These are phyloP conservation scores for Pardosa pseudoannulata DNA, from an alignment of 2,888 invertebrate species.

Conservation along the genomic window DNA sequence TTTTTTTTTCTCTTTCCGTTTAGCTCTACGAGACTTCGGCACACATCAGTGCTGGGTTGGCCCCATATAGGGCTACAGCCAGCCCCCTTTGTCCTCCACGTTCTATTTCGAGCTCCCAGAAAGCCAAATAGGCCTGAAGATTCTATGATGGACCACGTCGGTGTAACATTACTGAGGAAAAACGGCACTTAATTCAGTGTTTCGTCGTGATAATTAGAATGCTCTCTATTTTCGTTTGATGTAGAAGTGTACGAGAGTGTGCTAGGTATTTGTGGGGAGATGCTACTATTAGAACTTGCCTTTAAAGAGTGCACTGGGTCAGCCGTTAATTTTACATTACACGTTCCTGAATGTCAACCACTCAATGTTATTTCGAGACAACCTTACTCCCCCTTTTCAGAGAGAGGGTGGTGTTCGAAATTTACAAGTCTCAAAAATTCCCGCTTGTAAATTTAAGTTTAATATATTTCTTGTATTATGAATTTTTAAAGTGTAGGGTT, in stretches of 20 bases:
- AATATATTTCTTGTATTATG: too few relatives aligned
- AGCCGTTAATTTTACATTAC: background rate
- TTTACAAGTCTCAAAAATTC: too few relatives aligned
- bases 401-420: too few relatives aligned
- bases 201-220: constrained; percentile 6
- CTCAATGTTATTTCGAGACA: background rate
- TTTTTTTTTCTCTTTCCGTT: background rate
- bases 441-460: too few relatives aligned
- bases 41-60: background rate
- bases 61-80: constrained; percentile 7
- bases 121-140: constrained; percentile 29
- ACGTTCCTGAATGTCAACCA: background rate
- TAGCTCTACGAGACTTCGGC: background rate
- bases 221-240: constrained; percentile 16
- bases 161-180: constrained; percentile 9
- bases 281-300: background rate
- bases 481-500: too few relatives aligned
- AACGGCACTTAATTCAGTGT: constrained; percentile 14
- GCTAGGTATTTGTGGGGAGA: background rate
- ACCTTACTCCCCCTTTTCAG: too few relatives aligned
- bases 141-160: constrained; percentile 2
- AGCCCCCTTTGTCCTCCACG: constrained; percentile 11
- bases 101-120: background rate
- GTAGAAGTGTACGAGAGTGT: background rate
- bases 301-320: constrained; percentile 11